Conservation (phyloP, 2,797 vertebrate species). For the Natrix natrix region DNA sequence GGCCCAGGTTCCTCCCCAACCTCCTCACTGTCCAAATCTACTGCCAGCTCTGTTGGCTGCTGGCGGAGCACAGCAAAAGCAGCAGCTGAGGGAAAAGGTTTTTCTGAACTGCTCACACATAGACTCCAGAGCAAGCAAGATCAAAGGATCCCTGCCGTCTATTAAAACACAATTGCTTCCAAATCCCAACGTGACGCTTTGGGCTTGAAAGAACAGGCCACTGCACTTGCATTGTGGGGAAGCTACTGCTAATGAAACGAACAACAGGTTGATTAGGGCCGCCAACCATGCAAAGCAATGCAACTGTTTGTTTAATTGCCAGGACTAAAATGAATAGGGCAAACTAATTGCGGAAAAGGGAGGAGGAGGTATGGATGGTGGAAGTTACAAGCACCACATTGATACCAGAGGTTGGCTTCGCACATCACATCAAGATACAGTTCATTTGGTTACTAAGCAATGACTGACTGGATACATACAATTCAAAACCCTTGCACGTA, state of each 20-base stretch:
- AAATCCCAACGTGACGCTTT: slow-evolving; percentile 78
- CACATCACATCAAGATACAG: background rate
- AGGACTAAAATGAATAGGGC: slow-evolving; percentile 78
- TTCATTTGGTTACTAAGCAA: background rate
- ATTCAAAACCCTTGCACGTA: background rate
- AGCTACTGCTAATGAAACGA: slow-evolving; percentile 84
- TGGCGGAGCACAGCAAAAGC: slow-evolving; percentile 16
- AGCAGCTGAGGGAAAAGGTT: slow-evolving; percentile 67
- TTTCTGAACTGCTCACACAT: slow-evolving; percentile 62
- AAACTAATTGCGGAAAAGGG: slow-evolving; percentile 64
- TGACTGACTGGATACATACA: background rate
- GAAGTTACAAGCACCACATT: slow-evolving; percentile 53
- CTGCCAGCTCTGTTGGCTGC: too few relatives aligned
- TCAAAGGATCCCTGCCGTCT: slow-evolving; percentile 79
- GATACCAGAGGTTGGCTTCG: background rate
- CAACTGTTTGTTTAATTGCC: slow-evolving; percentile 84
- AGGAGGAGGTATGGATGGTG: slow-evolving; percentile 56
- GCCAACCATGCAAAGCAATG: slow-evolving; percentile 82
- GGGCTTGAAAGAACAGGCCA: slow-evolving; percentile 81
- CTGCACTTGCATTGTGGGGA: slow-evolving; percentile 79
- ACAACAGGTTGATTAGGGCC: slow-evolving; percentile 85
- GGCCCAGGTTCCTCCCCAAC: too few relatives aligned
- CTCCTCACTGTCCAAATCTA: too few relatives aligned
- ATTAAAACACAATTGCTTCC: slow-evolving; percentile 83
- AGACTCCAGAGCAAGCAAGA: slow-evolving; percentile 70